Base-by-base conservation (phyloP, 2,888 invertebrate genomes). In the Gymnocheta viridis region DNA sequence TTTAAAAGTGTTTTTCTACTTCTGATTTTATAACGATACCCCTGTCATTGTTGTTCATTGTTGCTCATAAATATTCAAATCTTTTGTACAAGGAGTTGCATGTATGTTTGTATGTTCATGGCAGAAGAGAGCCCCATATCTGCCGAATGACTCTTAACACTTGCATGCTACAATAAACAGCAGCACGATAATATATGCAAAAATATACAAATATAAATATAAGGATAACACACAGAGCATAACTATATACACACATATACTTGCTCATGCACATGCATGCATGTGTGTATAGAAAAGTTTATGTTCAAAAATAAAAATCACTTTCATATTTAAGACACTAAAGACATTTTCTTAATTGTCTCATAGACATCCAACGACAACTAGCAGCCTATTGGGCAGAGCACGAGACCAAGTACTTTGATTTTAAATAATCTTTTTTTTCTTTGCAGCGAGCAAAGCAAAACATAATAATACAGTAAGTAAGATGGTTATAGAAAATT, bases 11-110 rank as follows among this genome's bases (percentile, higher is more conserved):
- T 35, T 51, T 7, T 66, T 5, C 9, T 24, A 12, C n/a, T 47
- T 44, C 7, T 47, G 22, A 22, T 47, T 44, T 72, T 49, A 32
- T 27, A 73, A 73, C 27, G 35, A 24, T 64, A 74, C 29, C 19
- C 29, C 19, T 27, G 47, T 67, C 47, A 60, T 54, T 64, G 72
- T 54, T 64, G 73, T 49, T 60, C 49, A 54, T 69, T 82, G 56
- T 62, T 60, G 47, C 69, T 82, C 69, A 82, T 82, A 79, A 82
- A 82, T 82, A 82, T 82, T 82, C 69, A 79, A 74, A 79, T 79
- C 54, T 69, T 49, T 58, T 32, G 5, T 51, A 27, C 4, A 77
- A 82, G 32, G 10, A 74, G 24, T 22, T 27, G 27, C 17, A 56
- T 29, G 1, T 56, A 14, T 7, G n/a, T 56, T 6, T 29, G 29